phyloP scores from a whole-genome alignment of 1,140 invertebrate genomes.

The Pseudomyrmex concolor region DNA sequence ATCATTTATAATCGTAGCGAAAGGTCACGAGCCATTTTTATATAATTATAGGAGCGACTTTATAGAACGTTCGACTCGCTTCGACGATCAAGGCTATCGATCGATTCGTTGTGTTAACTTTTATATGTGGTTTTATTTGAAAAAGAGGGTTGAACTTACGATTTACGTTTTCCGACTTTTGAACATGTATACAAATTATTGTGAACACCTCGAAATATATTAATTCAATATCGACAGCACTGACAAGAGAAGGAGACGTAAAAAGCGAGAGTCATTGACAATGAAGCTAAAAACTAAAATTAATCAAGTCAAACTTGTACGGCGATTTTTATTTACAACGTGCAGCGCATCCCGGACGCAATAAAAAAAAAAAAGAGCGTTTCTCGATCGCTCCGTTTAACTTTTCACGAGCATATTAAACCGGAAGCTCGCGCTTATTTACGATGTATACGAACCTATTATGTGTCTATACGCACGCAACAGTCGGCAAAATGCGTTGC shows the following conservation, averaged over 20 bases:
- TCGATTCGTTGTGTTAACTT: not conserved
- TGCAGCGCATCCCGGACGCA: not conserved
- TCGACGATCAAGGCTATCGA: not conserved
- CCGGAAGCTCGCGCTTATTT: conserved; percentile 55
- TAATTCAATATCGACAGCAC: not conserved
- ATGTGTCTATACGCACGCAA: conserved; percentile 32
- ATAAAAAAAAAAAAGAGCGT: conserved; percentile 35
- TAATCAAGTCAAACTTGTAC: conserved; percentile 13
- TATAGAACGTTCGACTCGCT: not conserved
- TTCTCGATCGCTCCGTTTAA: conserved; percentile 49
- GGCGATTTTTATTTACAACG: conserved; percentile 21
- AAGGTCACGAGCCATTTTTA: conserved; percentile 7
- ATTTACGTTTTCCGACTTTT: not conserved
- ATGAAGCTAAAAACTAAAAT: not conserved
- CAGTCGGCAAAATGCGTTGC: not conserved
- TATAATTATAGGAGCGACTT: not conserved
- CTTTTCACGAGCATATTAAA: conserved; percentile 51
- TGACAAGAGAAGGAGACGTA: not conserved
- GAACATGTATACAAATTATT: not conserved
- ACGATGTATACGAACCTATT: conserved; percentile 47
- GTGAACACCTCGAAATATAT: not conserved
- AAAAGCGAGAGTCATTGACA: too few relatives aligned
- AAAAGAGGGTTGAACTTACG: conserved; percentile 3
- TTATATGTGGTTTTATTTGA: not conserved
- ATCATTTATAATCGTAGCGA: conserved; percentile 12